Evolutionary conservation across 2,888 invertebrate genomes (phyloP).

Genomic region (Epistrophella euchroma): DNA sequence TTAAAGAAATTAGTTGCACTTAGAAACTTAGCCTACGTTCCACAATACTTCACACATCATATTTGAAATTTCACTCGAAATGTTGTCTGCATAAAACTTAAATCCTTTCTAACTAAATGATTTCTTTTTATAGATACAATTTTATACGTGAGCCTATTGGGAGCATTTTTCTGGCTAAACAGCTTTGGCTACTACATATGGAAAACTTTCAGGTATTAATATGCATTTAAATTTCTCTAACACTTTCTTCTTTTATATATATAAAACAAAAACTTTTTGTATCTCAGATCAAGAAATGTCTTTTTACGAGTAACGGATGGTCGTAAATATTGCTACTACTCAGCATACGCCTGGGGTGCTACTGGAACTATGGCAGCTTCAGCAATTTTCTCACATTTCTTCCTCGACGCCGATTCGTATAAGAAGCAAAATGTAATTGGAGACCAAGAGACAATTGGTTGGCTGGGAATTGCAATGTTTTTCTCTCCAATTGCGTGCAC

Average conservation of each 20-base stretch:
- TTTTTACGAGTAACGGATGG: conserved; percentile 93
- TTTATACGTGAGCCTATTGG: conserved; percentile 90
- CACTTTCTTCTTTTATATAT: background rate
- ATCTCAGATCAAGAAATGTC: conserved; percentile 90
- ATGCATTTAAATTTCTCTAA: background rate
- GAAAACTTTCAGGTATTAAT: conserved; percentile 91
- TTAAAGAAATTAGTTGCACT: too few species aligned
- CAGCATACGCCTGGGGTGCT: conserved; percentile 91
- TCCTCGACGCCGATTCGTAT: conserved; percentile 86
- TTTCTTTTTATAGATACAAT: conserved; percentile 88
- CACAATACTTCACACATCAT: conserved; percentile 34
- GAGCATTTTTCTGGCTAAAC: conserved; percentile 94
- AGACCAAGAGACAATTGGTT: conserved; percentile 91
- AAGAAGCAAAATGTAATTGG: conserved; percentile 86
- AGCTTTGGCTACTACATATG: conserved; percentile 94
- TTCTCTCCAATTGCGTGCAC: conserved; percentile 93
- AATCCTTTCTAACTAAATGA: background rate
- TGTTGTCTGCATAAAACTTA: background rate
- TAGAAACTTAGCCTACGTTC: too few species aligned
- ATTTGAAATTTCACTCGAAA: background rate
- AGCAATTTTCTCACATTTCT: conserved; percentile 92
- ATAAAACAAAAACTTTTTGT: conserved; percentile 14
- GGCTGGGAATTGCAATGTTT: conserved; percentile 92
- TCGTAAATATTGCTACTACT: conserved; percentile 94
- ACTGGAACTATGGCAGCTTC: conserved; percentile 89